A percentile compares a stretch with the other conserved stretches of the same genome.
These are phyloP conservation scores for Rhipidura dahli DNA, from an alignment of 2,113 vertebrate species.

Conservation along the genomic window DNA sequence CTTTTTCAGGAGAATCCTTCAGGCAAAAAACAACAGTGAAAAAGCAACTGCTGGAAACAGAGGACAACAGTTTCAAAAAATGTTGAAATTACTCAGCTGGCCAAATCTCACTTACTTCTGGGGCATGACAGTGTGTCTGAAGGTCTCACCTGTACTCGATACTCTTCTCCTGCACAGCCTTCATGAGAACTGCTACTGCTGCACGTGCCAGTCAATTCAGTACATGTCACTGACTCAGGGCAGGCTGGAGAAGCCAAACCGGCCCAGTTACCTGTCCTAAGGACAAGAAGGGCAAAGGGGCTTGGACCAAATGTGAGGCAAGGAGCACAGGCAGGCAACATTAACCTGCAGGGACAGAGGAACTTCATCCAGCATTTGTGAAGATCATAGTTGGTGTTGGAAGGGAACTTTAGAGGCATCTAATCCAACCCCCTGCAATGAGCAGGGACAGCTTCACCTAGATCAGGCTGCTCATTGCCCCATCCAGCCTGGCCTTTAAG, in stretches of 20 bases:
- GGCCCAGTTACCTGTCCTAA: background rate
- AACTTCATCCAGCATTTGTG: background rate
- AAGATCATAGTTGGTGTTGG: background rate
- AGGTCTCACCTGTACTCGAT: background rate
- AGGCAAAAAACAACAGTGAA: background rate
- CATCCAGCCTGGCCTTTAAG: background rate
- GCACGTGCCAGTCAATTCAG: background rate
- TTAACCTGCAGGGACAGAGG: background rate
- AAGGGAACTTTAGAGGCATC: background rate
- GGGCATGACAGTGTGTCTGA: background rate
- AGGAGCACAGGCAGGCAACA: background rate
- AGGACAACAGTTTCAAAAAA: background rate
- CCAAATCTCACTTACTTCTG: background rate
- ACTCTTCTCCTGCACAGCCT: background rate
- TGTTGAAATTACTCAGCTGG: background rate
- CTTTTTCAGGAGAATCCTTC: background rate
- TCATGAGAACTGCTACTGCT: background rate
- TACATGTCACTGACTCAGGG: background rate
- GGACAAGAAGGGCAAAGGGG: background rate
- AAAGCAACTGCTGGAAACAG: background rate
- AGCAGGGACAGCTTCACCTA: background rate
- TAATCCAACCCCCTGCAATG: background rate
- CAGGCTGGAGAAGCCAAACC: background rate
- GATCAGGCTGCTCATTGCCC: background rate
- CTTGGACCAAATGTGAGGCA: background rate